Base-by-base conservation (phyloP, 1,140 invertebrate genomes). In the Piezodorus guildinii region DNA sequence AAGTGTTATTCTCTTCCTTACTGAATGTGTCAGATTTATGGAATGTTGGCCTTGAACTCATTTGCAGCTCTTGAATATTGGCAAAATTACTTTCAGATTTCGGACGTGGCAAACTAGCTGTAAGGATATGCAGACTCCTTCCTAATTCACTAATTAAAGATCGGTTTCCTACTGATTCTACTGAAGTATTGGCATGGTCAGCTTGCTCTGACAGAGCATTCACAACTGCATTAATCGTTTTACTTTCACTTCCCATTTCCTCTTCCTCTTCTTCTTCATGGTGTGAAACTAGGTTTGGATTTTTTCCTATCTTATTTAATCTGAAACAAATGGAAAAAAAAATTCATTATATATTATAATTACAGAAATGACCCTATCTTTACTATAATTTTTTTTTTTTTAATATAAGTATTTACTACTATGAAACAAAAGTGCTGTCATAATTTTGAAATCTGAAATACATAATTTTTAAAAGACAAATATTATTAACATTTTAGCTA, bases 301-400 rank as follows among this genome's bases (percentile, higher is more conserved):
- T 96, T 79, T 97, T 97, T 60, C 95, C 95, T 74, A 98, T 96
- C 80, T 98, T 98, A 78, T 96, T 96, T 68, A 98, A 81, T 78
- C 90, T 86, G 74, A 49, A 75, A 73, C 72, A 62, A 72, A 72
- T 70, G 75, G n/a, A 72, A 68, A 73, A 63, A 17, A 49, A 49
- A 39, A 1, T 10, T 39, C 46, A 2, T 21, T n/a, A n/a, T n/a
- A n/a, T n/a, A n/a, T n/a, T n/a, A n/a, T n/a, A n/a, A n/a, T n/a
- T n/a, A n/a, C n/a, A n/a, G n/a, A n/a, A n/a, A n/a, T n/a, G n/a
- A n/a, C n/a, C n/a, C n/a, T n/a, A n/a, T n/a, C n/a, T n/a, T n/a
- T n/a, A n/a, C n/a, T n/a, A n/a, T n/a, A n/a, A n/a, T n/a, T n/a
- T n/a, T n/a, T n/a, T n/a, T n/a, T n/a, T n/a, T n/a, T n/a, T n/a